Conservation (phyloP, 2,797 vertebrate genomes). For the Enteromius anoplus region DNA sequence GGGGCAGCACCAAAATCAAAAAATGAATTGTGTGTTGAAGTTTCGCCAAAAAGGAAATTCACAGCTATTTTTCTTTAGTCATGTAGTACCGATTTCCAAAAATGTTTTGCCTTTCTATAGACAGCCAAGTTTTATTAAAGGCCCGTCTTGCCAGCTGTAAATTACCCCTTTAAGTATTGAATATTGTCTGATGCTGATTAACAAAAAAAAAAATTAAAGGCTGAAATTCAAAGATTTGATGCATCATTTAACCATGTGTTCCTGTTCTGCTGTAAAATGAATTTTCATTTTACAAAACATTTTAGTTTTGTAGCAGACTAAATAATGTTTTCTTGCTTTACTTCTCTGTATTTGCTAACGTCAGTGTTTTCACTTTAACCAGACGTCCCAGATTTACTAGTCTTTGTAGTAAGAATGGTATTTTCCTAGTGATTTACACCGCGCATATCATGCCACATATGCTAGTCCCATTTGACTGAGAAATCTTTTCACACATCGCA, state of each 20-base stretch:
- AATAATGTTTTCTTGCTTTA: background rate
- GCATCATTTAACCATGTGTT: background rate
- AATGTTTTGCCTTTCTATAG: background rate
- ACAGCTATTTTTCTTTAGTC: background rate
- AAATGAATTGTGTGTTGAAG: background rate
- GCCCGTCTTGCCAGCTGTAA: background rate
- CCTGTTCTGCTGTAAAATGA: background rate
- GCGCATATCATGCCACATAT: background rate
- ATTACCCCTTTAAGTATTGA: background rate
- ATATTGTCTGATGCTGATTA: background rate
- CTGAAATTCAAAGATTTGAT: background rate
- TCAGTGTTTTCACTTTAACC: background rate
- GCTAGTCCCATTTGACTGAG: conserved; percentile 6
- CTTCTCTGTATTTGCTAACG: background rate
- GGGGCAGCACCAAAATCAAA: background rate
- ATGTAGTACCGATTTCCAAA: background rate
- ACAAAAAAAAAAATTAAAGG: background rate
- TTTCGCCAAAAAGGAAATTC: background rate
- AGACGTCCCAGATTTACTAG: background rate
- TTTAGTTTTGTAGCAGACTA: background rate
- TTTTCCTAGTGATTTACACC: conserved; percentile 19
- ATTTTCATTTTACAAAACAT: too few relatives aligned
- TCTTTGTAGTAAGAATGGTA: background rate
- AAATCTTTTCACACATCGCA: conserved; percentile 34
- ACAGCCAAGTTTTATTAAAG: background rate